These are phyloP conservation scores for Heterodera carotae DNA, from an alignment of 1,140 invertebrate genomes.

Conservation along the genomic window DNA sequence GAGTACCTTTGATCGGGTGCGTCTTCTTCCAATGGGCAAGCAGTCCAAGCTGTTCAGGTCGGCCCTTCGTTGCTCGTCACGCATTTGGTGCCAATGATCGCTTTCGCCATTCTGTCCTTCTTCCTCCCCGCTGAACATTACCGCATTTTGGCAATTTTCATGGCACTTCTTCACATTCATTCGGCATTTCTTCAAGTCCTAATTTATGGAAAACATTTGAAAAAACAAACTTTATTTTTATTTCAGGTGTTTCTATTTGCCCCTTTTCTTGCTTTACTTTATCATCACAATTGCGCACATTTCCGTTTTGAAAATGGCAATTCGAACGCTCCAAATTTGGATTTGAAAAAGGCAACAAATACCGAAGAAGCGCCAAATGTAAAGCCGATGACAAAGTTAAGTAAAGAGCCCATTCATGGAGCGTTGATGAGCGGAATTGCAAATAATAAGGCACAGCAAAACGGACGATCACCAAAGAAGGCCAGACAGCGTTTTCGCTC, in stretches of 20 bases:
- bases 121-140: constrained; percentile 14
- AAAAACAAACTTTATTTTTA: not conserved
- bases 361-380: not conserved
- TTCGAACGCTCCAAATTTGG: not conserved
- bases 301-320: constrained; percentile 15
- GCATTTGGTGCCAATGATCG: not conserved
- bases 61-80: constrained; percentile 6
- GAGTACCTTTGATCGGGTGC: constrained; percentile 44
- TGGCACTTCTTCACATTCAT: constrained; percentile 5
- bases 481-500: not conserved
- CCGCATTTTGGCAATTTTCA: not conserved
- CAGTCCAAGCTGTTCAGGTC: not conserved
- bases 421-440: not conserved
- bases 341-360: not conserved
- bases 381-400: constrained; percentile 8
- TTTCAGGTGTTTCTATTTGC: constrained; percentile 18
- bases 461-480: not conserved
- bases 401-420: not conserved
- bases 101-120: constrained; percentile 3
- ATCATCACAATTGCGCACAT: constrained; percentile 11
- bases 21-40: not conserved
- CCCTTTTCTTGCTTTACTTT: constrained; percentile 14
- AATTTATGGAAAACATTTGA: not conserved
- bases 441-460: not conserved
- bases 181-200: not conserved